Percentiles rank a stretch among this genome's conserved stretches.
Conservation (phyloP, 2,797 vertebrate species). For the Loris lydekkerianus region DNA sequence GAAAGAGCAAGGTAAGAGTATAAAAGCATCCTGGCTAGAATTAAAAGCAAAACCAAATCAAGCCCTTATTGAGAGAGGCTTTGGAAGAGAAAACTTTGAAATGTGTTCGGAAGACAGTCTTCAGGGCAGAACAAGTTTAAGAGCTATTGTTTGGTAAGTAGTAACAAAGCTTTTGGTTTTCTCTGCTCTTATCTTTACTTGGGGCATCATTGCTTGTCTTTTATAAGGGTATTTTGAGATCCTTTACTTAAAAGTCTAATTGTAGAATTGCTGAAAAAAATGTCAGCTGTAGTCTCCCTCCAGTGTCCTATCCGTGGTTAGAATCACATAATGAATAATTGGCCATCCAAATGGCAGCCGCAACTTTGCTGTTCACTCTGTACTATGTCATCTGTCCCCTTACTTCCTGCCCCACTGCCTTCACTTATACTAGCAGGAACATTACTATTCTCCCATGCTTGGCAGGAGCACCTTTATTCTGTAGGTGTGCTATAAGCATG, state of each 20-base stretch:
- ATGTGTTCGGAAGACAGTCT: not conserved
- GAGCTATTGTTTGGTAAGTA: constrained; percentile 6
- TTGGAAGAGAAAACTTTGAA: constrained; percentile 54
- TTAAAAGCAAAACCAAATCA: constrained; percentile 21
- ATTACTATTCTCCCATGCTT: not conserved
- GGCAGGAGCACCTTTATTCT: not conserved
- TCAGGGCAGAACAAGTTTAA: not conserved
- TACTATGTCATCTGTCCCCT: not conserved
- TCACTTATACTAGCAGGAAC: not conserved
- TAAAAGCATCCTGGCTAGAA: not conserved
- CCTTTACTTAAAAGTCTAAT: constrained; percentile 36
- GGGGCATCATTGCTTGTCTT: not conserved
- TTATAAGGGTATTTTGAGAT: constrained; percentile 38
- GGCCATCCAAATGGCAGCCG: not conserved
- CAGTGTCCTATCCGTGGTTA: constrained; percentile 44
- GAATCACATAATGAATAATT: not conserved
- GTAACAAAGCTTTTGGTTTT: constrained; percentile 33
- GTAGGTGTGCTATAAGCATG: not conserved
- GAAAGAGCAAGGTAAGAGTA: not conserved
- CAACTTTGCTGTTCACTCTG: not conserved
- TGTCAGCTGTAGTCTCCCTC: not conserved
- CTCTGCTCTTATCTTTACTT: not conserved
- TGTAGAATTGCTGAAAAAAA: constrained; percentile 16
- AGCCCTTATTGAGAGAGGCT: not conserved
- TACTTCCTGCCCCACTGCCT: rapidly evolving